Percentiles rank a stretch among this genome's conserved stretches.
phyloP scores from a whole-genome alignment of 2,888 invertebrate genomes.

The Amphimallon solstitiale region DNA sequence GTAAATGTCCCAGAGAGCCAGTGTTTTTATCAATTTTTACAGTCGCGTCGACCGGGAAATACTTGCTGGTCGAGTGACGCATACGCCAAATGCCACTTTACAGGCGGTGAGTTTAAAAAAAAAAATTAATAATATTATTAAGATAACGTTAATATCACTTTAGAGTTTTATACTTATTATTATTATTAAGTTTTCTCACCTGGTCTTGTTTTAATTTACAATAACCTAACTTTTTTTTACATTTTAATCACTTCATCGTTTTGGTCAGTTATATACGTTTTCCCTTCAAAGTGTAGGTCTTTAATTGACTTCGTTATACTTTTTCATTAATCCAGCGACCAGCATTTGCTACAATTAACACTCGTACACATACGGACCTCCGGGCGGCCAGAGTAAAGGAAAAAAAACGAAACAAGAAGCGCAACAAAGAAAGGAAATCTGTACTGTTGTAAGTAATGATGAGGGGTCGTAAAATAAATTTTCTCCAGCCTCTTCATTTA shows the following conservation, averaged over 20 bases:
- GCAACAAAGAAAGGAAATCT: constrained; percentile 29
- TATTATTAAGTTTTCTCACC: no score
- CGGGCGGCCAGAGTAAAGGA: neutral
- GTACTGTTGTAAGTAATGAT: constrained; percentile 31
- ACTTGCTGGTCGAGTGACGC: no score
- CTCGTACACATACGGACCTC: neutral
- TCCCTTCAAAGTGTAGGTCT: neutral
- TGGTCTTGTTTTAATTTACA: no score
- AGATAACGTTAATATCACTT: no score
- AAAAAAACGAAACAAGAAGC: constrained; percentile 6
- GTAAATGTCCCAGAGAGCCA: no score
- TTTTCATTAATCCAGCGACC: constrained; percentile 26
- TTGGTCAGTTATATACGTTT: constrained; percentile 25
- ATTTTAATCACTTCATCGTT: neutral
- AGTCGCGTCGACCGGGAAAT: no score
- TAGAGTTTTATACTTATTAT: no score
- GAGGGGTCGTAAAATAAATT: constrained; percentile 36
- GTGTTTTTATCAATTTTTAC: no score
- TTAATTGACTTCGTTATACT: constrained; percentile 35
- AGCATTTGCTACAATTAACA: constrained; percentile 25
- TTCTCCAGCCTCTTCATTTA: constrained; percentile 28
- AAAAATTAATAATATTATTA: no score
- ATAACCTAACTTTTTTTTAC: no score
- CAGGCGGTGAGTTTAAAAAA: no score
- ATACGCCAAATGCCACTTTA: no score